Base-by-base conservation (phyloP, 1,140 invertebrate genomes). In the Listronotus oregonensis region DNA sequence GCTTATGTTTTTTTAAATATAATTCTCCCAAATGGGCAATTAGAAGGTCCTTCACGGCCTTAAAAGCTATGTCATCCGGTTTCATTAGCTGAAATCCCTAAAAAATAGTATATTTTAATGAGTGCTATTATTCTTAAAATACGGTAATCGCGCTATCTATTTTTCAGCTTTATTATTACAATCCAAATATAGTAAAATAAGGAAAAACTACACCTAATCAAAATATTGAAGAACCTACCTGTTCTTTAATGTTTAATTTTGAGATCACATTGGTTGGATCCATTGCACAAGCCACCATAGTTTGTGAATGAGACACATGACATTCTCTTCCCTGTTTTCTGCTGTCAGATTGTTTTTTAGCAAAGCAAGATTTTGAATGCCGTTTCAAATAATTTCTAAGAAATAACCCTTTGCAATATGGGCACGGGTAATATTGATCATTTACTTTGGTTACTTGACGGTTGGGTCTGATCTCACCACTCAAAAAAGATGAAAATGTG, bases 1-100 rank as follows among this genome's bases (percentile, higher is more conserved):
- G 44, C 32, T 64, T 70, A 57, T 70, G 68, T 55, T 67, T 55
- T 54, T 70, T 70, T 54, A 70, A 52, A 54, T 69, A 67, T 14
- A 52, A 69, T 43, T 69, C 56, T 17, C 67, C 68, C 42, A 67
- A 67, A 32, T 67, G 14, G 7, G 32, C 54, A 49, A 67, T 70
- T 5, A 70, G 57, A 11, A 70, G 44, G 63, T 66, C 64, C 55
- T 69, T 69, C 50, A 66, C 66, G 2, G 66, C 66, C 42, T 49
- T 62, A 31, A 69, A 69, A 31, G 64, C 12, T 34, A 69, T 62
- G 9, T 62, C 64, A 46, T 69, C 67, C 12, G 57, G 64, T 66
- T 64, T 69, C 58, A 66, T 69, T 10, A 61, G 55, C 42, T 17
- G 18, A 56, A 66, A 69, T 17, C 44, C 56, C 56, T 58, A 18